Conservation (phyloP, 1,140 invertebrate genomes). For the Bursaphelenchus mucronatus region DNA sequence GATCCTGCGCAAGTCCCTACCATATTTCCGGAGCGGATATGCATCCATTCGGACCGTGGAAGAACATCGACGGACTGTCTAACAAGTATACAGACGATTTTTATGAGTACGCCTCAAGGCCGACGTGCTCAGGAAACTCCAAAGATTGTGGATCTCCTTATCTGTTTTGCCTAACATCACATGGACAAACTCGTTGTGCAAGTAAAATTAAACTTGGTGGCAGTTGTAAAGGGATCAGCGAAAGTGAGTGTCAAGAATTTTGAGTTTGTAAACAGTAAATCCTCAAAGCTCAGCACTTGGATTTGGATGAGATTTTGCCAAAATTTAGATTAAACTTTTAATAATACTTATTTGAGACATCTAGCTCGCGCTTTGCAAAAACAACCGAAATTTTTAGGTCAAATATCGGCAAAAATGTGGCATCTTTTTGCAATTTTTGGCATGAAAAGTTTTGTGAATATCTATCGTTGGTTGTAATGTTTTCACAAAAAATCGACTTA, state of each 20-base stretch:
- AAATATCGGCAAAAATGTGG: too few species aligned
- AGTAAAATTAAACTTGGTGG: constrained; percentile 38
- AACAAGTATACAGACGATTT: constrained; percentile 58
- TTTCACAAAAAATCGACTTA: too few species aligned
- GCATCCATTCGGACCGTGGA: constrained; percentile 50
- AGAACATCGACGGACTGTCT: constrained; percentile 54
- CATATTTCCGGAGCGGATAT: constrained; percentile 47
- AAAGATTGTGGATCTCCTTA: constrained; percentile 54
- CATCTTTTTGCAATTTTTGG: too few species aligned
- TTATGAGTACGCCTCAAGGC: constrained; percentile 54
- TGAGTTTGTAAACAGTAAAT: too few species aligned
- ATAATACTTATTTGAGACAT: too few species aligned
- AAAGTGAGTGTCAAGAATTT: background rate
- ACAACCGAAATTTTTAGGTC: too few species aligned
- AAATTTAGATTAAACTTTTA: too few species aligned
- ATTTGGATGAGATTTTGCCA: too few species aligned
- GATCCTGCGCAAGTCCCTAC: constrained; percentile 29
- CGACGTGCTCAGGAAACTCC: constrained; percentile 36
- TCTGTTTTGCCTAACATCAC: constrained; percentile 39
- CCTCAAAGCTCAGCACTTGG: too few species aligned
- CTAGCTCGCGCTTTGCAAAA: too few species aligned
- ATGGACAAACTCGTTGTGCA: constrained; percentile 24
- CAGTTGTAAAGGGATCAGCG: background rate
- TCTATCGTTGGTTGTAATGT: too few species aligned
- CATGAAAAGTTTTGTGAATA: too few species aligned